phyloP scores from a whole-genome alignment of 2,113 vertebrate genomes.

The Neolamprologus caudopunctatus region DNA sequence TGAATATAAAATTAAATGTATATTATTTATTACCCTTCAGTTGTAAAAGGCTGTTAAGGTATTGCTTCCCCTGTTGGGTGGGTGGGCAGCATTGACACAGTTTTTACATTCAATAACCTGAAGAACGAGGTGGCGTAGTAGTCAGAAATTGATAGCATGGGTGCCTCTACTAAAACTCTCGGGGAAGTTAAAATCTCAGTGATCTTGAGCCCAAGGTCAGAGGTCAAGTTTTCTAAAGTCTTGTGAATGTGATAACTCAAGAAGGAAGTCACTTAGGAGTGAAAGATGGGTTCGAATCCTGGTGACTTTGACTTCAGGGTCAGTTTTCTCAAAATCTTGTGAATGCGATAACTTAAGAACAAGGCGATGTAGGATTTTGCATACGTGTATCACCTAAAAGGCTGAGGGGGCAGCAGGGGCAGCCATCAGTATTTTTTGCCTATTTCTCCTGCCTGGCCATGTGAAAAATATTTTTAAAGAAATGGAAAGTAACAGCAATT shows the following conservation, averaged over 20 bases:
- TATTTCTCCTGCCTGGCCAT: background rate
- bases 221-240: background rate
- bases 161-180: background rate
- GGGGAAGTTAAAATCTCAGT: background rate
- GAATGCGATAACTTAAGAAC: background rate
- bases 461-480: background rate
- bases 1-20: background rate
- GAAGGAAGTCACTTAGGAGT: background rate
- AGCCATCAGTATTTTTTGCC: background rate
- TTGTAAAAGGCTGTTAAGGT: background rate
- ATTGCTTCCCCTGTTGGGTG: background rate
- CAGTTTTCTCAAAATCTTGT: background rate
- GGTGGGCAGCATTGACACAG: background rate
- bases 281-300: background rate
- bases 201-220: background rate
- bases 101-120: background rate
- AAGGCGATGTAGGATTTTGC: background rate
- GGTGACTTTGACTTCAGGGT: background rate
- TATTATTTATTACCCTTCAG: background rate
- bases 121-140: background rate
- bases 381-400: accelerated
- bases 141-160: background rate
- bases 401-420: accelerated
- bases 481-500: background rate
- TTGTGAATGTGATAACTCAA: background rate